A percentile compares a stretch with the other conserved stretches of the same genome.
These are phyloP conservation scores for Argyresthia albistria DNA, from an alignment of 2,888 invertebrate species.

Conservation along the genomic window DNA sequence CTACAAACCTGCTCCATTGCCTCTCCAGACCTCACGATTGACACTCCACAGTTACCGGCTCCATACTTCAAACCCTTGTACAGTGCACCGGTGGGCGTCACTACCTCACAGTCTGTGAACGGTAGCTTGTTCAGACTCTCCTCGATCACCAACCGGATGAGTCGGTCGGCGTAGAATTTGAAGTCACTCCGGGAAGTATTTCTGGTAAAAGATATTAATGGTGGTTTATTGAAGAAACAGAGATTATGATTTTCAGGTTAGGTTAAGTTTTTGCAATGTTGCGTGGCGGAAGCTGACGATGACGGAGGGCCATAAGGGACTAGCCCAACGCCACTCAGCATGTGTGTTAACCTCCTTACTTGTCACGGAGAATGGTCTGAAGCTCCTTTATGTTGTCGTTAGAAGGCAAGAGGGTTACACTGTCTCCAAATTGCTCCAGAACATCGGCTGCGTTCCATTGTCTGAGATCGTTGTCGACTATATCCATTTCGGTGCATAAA, in stretches of 20 bases:
- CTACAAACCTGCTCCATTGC: constrained; percentile 90
- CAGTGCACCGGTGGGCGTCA: constrained; percentile 92
- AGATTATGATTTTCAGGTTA: too few relatives aligned
- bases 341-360: constrained; percentile 71
- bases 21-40: constrained; percentile 94
- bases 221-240: too few relatives aligned
- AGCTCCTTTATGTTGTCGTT: constrained; percentile 88
- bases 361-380: constrained; percentile 89
- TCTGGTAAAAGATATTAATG: constrained; percentile 67
- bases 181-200: constrained; percentile 95
- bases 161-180: constrained; percentile 97
- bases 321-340: too few relatives aligned
- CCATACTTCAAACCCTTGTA: constrained; percentile 96
- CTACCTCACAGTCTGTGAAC: constrained; percentile 90
- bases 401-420: constrained; percentile 79
- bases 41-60: constrained; percentile 98
- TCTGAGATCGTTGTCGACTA: constrained; percentile 50
- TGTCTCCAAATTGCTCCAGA: constrained; percentile 75
- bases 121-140: constrained; percentile 98
- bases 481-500: constrained; percentile 35
- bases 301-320: too few relatives aligned
- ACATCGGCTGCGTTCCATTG: constrained; percentile 56
- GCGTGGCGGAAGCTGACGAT: too few relatives aligned
- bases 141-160: constrained; percentile 97
- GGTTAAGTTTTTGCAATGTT: background rate